Conservation (phyloP, 2,797 vertebrate species). For the Tapirus indicus region DNA sequence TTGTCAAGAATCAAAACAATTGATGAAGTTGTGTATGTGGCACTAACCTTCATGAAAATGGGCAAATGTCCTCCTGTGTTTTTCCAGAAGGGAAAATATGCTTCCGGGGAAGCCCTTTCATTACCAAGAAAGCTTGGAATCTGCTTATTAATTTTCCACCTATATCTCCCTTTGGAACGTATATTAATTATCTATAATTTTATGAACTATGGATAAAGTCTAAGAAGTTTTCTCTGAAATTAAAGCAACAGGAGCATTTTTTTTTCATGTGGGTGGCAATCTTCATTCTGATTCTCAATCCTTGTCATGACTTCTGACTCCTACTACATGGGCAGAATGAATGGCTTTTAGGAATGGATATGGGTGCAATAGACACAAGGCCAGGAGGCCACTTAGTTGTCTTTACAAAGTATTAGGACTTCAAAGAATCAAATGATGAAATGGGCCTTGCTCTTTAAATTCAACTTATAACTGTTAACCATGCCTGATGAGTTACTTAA, state of each 20-base stretch:
- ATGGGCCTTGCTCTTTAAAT: background rate
- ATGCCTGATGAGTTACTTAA: background rate
- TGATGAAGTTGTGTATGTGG: background rate
- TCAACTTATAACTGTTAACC: background rate
- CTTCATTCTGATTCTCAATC: background rate
- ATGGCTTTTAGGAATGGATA: background rate
- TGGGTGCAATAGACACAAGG: background rate
- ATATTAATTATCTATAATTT: background rate
- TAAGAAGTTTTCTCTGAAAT: conserved; percentile 19
- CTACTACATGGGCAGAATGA: background rate
- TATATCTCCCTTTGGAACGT: background rate
- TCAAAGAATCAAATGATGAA: background rate
- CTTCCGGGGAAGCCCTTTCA: background rate
- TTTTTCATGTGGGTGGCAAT: background rate
- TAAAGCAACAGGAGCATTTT: background rate
- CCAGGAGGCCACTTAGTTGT: background rate
- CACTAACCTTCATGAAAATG: background rate
- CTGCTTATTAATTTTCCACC: background rate
- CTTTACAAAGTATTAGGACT: background rate
- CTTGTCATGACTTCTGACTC: background rate
- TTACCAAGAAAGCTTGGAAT: background rate
- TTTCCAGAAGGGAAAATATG: background rate
- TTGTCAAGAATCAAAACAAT: background rate
- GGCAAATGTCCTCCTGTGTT: background rate
- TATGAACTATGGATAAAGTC: background rate